Evolutionary conservation across 2,113 vertebrate species (phyloP).

Genomic region (Sphaerodactylus townsendi): DNA sequence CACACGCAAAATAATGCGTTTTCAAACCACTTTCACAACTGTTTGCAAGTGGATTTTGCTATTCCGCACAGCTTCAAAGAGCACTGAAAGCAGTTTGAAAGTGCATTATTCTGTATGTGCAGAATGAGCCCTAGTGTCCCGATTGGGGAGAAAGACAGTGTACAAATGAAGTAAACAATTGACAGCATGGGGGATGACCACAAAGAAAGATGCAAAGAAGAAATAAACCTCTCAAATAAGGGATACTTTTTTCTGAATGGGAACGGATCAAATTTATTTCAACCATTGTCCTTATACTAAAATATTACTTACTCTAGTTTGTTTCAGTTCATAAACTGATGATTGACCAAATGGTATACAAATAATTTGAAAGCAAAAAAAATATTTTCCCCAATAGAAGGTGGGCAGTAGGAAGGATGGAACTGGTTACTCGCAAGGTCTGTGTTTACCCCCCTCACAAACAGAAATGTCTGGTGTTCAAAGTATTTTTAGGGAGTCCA

Average conservation of each 20-base stretch:
- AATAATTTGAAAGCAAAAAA: background rate
- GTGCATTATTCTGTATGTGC: no score
- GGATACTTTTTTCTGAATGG: background rate
- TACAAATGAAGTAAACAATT: no score
- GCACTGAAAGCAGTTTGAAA: no score
- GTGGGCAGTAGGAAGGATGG: no score
- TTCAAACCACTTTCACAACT: no score
- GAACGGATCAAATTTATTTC: background rate
- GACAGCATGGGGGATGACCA: no score
- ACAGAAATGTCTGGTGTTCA: background rate
- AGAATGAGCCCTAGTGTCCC: no score
- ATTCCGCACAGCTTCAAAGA: no score
- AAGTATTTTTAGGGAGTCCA: slow-evolving; percentile 6
- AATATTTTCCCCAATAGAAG: background rate
- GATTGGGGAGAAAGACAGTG: no score
- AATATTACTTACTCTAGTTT: background rate
- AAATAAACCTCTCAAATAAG: background rate
- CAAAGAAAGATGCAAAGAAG: background rate
- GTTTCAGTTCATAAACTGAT: background rate
- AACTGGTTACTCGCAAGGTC: background rate
- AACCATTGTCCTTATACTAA: no score
- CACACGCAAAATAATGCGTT: no score
- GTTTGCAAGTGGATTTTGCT: no score
- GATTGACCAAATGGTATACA: background rate
- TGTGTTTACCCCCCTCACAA: background rate